Base-by-base conservation (phyloP, 2,888 invertebrate species). In the Julus scanicus region DNA sequence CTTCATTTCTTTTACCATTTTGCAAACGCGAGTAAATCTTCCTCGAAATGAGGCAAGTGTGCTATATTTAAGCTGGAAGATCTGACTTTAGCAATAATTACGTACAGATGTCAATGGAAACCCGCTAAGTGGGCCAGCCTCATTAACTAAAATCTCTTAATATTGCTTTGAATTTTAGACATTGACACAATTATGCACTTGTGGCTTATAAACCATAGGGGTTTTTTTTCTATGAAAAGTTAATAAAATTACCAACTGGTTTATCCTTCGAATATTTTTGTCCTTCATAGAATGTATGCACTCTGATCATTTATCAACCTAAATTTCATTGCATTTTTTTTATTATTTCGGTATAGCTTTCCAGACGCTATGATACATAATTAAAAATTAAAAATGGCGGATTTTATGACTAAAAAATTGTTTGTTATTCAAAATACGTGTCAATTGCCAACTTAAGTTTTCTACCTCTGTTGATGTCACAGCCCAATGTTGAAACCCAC, bases 141-240 rank as follows among this genome's bases (percentile, higher is more conserved):
- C 13, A 17, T 11, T 17, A 17, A 57, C 57, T 57, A 17, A 57
- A 6, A 5, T 49, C 11, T 49, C 49, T 13, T 57, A 17, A 57
- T 57, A 57, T 17, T 57, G 5, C 2, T 20, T 17, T 20, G 5
- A 8, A 20, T 63, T 15, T 63, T n/a, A 17, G 63, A 20, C n/a
- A 63, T 63, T 63, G 20, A 63, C 63, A 63, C 63, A 63, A 63
- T 20, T 63, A 63, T 63, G 6, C 63, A 63, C 57, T 53, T 53
- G 11, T 53, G 53, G 17, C 53, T 20, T n/a, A 63, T 6, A 6
- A 20, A 9, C 4, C 63, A n/a, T 63, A 29, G 29, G 29, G 29
- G 29, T 29, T n/a, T n/a, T n/a, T 63, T 63, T 63, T 20, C 57
- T 5, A 57, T 17, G 57, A 57, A 15, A 5, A 17, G 13, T 57